These are phyloP conservation scores for Osmoderma eremita DNA, from an alignment of 2,888 invertebrate genomes.

Conservation along the genomic window DNA sequence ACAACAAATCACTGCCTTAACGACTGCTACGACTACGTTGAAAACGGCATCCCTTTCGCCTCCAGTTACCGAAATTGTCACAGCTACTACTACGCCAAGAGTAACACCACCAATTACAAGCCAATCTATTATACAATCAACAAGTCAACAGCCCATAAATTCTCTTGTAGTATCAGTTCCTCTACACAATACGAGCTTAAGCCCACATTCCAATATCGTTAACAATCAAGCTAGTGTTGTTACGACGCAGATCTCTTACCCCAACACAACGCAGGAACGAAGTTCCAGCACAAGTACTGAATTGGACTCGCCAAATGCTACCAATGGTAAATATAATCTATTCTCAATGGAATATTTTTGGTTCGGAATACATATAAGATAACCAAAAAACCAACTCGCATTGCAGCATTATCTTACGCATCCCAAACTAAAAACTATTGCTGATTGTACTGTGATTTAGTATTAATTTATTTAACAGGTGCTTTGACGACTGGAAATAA, in stretches of 20 bases:
- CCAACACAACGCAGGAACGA: constrained; percentile 42
- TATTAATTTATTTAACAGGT: constrained; percentile 40
- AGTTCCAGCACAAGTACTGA: constrained; percentile 40
- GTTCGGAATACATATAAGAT: no score
- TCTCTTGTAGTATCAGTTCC: constrained; percentile 73
- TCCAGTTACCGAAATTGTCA: constrained; percentile 33
- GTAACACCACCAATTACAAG: constrained; percentile 49
- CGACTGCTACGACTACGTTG: constrained; percentile 39
- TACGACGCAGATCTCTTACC: constrained; percentile 47
- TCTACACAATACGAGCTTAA: constrained; percentile 65
- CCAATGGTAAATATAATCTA: constrained; percentile 21
- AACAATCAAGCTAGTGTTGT: constrained; percentile 55
- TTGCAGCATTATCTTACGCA: no score
- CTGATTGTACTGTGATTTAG: not conserved
- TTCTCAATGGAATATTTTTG: not conserved
- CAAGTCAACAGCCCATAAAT: constrained; percentile 44
- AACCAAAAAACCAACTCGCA: no score
- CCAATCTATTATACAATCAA: constrained; percentile 41
- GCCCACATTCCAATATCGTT: constrained; percentile 58
- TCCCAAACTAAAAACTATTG: not conserved
- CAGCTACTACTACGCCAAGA: constrained; percentile 40
- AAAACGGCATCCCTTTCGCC: constrained; percentile 42
- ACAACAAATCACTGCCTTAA: constrained; percentile 39
- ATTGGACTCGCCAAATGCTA: constrained; percentile 30
- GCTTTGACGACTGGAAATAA: constrained; percentile 54